Evolutionary conservation across 1,140 invertebrate genomes (phyloP), one percentile per base, ranked within the genome.

Genomic region (Drosophila elegans): DNA sequence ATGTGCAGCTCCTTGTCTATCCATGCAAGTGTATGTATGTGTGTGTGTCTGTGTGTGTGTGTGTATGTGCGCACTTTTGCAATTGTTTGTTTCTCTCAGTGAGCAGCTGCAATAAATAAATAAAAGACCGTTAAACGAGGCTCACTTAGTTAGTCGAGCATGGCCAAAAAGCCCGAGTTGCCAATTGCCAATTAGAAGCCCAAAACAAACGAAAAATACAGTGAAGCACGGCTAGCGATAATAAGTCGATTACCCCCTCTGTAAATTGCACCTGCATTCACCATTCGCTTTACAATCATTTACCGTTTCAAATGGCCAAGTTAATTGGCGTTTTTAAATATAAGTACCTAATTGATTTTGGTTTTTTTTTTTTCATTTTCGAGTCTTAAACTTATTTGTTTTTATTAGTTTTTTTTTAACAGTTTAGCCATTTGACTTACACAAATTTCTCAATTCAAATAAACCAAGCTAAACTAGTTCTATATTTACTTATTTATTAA

Each of bases 41-140:
- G 49, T 21, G 48, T 51, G 48, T 34, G 9, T 5, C 13, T 46
- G 44, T 16, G 46, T 51, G 27, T 16, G 9, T 6, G 13, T 12
- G 44, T 48, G 11, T n/a, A 25, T 10, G n/a, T 29, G 11, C 6
- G 25, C 34, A 39, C 11, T 32, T 48, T 29, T 36, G 46, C 29
- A 25, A 21, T 36, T 44, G 9, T 12, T 49, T 49, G 16, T 1
- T 7, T 21, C 32, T 10, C 12, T 48, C 11, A 60, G n/a, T 36
- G 13, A 36, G 51, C 62, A 68, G 62, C 63, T 39, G 66, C 59
- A 62, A 57, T 32, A 29, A 36, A 38, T 64, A 49, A 55, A 55
- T 46, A 69, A 55, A 55, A 69, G 64, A 71, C 49, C 67, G 67
- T 69, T 71, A 69, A 69, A 48, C 67, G 67, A 41, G 51, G 21